Base-by-base conservation (phyloP, 2,888 invertebrate species). In the Xiphydria camelus region DNA sequence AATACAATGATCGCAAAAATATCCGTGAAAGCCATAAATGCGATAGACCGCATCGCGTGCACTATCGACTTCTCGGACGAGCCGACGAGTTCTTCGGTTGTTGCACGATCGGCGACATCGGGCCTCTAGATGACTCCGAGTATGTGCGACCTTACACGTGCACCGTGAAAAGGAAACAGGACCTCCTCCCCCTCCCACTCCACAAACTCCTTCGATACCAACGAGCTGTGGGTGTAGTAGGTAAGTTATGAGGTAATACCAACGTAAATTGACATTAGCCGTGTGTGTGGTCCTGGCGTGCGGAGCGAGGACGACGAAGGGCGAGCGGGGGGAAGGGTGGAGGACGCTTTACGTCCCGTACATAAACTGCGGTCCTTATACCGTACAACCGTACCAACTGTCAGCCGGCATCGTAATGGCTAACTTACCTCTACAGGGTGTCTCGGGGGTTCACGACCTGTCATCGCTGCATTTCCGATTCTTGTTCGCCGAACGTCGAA, bases 261-360 rank as follows among this genome's bases (percentile, higher is more conserved):
- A 53, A 45, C 51, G 51, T 55, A 55, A 55, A 55, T 55, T 55
- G 55, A 55, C 53, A 55, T 55, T 49, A 55, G 49, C 51, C 47
- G 39, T 37, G 49, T 43, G 41, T 44, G 45, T 38, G 33, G 41
- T 38, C 37, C 31, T 40, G 41, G 21, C n/a, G 23, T 22, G 17
- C 40, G 46, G 9, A 19, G 23, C 19, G 26, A 17, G 9, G 14
- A 14, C 23, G 23, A 25, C 15, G n/a, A 9, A 20, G n/a, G 14
- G 18, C 12, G 23, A 20, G 15, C 31, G 36, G 17, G 35, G 26
- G 22, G 22, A n/a, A 35, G 21, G 37, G 45, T 34, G 29, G 33
- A 42, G 37, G 36, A 41, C 36, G 45, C 50, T 52, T 52, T 52
- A 52, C 50, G 52, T 51, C 35, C 50, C 39, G 44, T 45, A 52